Conservation (phyloP, 2,888 invertebrate genomes). For the Cheilosia grossa region DNA sequence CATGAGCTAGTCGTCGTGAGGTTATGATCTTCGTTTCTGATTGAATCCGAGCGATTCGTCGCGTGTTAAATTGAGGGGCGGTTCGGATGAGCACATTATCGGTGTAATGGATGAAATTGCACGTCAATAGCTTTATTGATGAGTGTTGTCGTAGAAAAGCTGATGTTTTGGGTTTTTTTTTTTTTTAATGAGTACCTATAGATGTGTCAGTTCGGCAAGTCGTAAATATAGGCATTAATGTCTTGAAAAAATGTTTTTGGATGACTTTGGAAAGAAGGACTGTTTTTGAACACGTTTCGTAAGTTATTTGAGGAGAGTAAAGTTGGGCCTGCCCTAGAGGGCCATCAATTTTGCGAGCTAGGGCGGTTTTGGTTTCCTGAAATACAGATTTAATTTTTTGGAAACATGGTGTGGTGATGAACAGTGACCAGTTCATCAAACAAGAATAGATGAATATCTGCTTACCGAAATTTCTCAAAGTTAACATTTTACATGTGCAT, state of each 20-base stretch:
- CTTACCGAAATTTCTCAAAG: too few species aligned
- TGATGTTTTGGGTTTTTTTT: neutral
- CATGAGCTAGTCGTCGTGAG: conserved; percentile 5
- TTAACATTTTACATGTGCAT: too few species aligned
- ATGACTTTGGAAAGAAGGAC: neutral
- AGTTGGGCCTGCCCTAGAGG: neutral
- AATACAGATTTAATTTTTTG: neutral
- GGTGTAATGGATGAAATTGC: conserved; percentile 25
- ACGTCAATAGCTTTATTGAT: conserved; percentile 14
- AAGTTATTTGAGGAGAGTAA: neutral
- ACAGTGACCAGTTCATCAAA: too few species aligned
- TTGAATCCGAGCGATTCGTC: conserved; percentile 10
- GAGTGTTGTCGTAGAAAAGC: neutral
- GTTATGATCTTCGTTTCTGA: conserved; percentile 40
- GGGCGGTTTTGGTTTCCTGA: neutral
- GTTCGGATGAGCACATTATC: neutral
- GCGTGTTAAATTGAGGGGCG: conserved; percentile 32
- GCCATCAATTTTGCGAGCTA: neutral
- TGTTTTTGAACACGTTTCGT: conserved; percentile 5
- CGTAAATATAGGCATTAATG: conserved; percentile 43
- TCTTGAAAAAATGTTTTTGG: neutral
- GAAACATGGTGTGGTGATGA: too few species aligned
- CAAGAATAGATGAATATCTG: too few species aligned
- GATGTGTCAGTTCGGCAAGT: conserved; percentile 32
- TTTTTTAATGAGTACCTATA: neutral